phyloP scores from a whole-genome alignment of 92 coral and sea anemone genomes.

The Paragorgia papillata region DNA sequence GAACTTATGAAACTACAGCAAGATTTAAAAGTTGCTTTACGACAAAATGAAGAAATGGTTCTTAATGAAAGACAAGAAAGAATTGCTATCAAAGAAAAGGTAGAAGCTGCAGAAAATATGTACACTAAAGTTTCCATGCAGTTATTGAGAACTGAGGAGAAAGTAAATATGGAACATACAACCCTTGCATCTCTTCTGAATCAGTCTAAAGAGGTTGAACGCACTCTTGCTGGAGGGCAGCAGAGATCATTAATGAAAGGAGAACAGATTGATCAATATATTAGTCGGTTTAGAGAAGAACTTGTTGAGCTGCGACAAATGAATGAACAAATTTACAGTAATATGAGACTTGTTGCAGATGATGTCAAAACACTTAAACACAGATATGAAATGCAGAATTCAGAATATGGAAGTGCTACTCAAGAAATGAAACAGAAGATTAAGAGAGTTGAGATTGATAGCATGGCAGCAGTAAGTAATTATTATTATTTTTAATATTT shows the following conservation, averaged over 20 bases:
- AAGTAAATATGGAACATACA: slow-evolving; percentile 80
- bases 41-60: slow-evolving; percentile 84
- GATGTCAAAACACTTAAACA: slow-evolving; percentile 86
- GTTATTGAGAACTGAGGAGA: slow-evolving; percentile 88
- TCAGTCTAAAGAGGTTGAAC: slow-evolving; percentile 98
- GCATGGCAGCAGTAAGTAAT: slow-evolving; percentile 83
- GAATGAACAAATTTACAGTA: slow-evolving; percentile 82
- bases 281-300: slow-evolving; percentile 85
- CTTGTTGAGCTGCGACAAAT: slow-evolving; percentile 81
- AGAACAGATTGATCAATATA: slow-evolving; percentile 83
- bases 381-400: slow-evolving; percentile 81
- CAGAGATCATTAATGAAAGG: slow-evolving; percentile 83
- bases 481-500: neutral
- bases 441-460: slow-evolving; percentile 85
- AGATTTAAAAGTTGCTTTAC: slow-evolving; percentile 82
- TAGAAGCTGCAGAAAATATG: slow-evolving; percentile 84
- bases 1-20: slow-evolving; percentile 92
- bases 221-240: slow-evolving; percentile 89
- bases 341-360: slow-evolving; percentile 77
- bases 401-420: slow-evolving; percentile 81
- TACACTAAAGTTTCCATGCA: slow-evolving; percentile 92
- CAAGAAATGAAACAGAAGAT: slow-evolving; percentile 92
- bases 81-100: slow-evolving; percentile 78
- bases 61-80: slow-evolving; percentile 87
- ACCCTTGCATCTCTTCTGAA: slow-evolving; percentile 88